These are phyloP conservation scores for Eulemur coronatus DNA, from an alignment of 2,797 vertebrate species.

Conservation along the genomic window DNA sequence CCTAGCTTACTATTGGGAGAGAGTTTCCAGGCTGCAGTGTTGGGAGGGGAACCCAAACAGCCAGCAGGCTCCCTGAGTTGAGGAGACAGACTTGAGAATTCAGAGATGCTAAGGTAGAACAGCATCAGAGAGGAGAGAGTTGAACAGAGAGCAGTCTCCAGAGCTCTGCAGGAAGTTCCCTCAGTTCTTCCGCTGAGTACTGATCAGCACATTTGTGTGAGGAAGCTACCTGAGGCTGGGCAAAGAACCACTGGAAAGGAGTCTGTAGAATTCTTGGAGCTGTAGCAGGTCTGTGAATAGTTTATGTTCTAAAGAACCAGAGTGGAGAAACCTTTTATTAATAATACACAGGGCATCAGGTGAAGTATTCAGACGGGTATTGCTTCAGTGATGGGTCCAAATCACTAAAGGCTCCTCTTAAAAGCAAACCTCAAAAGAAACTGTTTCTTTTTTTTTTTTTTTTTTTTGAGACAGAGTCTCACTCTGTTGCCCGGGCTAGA, in stretches of 20 bases:
- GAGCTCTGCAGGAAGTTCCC: no score
- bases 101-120: not conserved
- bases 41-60: not conserved
- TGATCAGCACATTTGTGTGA: no score
- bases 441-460: no score
- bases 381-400: not conserved
- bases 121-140: not conserved
- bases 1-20: not conserved
- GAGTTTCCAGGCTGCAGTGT: not conserved
- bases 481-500: no score
- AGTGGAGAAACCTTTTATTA: not conserved
- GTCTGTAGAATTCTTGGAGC: not conserved
- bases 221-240: no score
- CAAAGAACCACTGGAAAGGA: no score
- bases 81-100: no score
- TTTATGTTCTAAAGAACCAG: not conserved
- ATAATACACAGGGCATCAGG: not conserved
- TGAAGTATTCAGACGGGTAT: not conserved
- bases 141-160: no score
- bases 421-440: not conserved
- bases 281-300: not conserved
- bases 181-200: no score
- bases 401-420: not conserved
- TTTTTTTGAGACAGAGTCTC: no score
- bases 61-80: not conserved